A percentile compares a stretch with the other conserved stretches of the same genome.
Evolutionary conservation across 2,888 invertebrate genomes (phyloP).

Genomic region (Pecten maximus): DNA sequence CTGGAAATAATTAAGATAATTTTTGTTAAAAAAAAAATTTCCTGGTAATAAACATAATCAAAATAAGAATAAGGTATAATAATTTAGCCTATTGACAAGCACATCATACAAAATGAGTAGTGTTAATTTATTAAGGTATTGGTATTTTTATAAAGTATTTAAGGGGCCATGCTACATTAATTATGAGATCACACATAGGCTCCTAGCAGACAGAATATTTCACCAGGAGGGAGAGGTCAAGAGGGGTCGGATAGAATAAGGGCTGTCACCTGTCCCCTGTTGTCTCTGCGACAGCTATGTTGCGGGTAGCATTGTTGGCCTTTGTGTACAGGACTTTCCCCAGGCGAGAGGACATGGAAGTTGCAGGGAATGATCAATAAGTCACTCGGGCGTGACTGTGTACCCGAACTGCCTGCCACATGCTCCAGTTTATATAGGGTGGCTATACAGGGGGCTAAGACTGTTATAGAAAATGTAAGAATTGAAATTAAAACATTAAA

Average conservation of each 20-base stretch:
- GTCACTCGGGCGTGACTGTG: neutral
- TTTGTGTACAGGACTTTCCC: constrained; percentile 9
- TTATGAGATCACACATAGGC: neutral
- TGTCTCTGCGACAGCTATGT: neutral
- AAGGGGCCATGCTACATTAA: neutral
- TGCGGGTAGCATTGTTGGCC: neutral
- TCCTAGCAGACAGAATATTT: neutral
- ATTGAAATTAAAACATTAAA: neutral
- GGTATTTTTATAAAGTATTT: neutral
- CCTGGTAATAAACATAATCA: neutral
- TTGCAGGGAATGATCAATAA: neutral
- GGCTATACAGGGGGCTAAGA: neutral
- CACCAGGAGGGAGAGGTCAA: neutral
- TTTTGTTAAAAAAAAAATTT: neutral
- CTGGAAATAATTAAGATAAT: too few species aligned
- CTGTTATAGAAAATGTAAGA: neutral
- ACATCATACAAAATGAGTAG: neutral
- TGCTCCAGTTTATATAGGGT: neutral
- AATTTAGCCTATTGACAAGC: too few species aligned
- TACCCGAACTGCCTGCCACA: constrained; percentile 6
- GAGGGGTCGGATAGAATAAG: neutral
- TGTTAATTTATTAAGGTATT: neutral
- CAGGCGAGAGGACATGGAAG: neutral
- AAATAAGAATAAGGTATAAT: too few species aligned
- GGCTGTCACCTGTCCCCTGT: neutral